Conservation (phyloP, 64 coral and sea anemone species). For the Platygyra sinensis region DNA sequence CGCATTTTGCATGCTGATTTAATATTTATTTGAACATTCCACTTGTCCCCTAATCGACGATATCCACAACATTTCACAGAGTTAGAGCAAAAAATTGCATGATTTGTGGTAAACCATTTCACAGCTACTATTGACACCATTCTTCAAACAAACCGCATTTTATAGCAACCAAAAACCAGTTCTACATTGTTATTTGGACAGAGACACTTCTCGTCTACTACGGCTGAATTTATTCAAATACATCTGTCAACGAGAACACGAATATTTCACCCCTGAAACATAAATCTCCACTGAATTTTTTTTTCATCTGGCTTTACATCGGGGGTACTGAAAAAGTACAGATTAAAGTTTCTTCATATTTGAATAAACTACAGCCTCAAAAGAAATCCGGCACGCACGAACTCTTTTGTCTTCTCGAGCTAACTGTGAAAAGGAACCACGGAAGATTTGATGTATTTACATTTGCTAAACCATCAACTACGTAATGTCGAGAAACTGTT, state of each 20-base stretch:
- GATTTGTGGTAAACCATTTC: background rate
- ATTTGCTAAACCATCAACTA: background rate
- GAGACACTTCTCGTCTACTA: background rate
- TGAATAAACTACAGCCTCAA: too few relatives aligned
- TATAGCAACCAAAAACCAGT: background rate
- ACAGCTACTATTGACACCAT: background rate
- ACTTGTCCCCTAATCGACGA: background rate
- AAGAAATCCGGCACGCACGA: background rate
- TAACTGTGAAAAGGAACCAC: background rate
- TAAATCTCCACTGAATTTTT: background rate
- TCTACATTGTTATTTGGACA: background rate
- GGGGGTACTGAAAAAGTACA: background rate
- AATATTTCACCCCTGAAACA: background rate
- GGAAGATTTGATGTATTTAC: background rate
- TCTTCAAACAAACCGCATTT: background rate
- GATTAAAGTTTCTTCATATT: background rate
- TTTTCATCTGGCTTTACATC: background rate
- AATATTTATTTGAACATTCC: background rate
- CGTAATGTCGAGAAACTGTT: background rate
- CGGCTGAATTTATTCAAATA: constrained; percentile 1
- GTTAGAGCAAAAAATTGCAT: background rate
- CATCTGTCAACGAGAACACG: background rate
- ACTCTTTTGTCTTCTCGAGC: background rate
- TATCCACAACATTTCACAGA: background rate
- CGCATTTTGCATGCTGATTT: background rate